phyloP scores from a whole-genome alignment of 2,888 invertebrate genomes.

The Encarsia formosa region DNA sequence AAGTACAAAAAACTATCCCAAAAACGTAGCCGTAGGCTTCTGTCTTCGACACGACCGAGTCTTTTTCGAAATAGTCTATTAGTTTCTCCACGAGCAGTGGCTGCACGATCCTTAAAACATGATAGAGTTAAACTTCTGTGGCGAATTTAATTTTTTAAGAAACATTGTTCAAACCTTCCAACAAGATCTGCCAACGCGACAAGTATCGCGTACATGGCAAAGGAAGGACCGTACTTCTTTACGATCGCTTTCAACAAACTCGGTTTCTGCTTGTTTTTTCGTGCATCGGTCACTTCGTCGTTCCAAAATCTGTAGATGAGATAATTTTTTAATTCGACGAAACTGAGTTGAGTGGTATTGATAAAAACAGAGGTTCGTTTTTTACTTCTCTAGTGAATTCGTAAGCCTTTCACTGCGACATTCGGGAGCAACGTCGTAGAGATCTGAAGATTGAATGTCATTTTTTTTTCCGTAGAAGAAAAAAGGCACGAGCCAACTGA shows the following conservation, averaged over 20 bases:
- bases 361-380: background rate
- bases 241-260: slow-evolving; percentile 59
- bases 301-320: slow-evolving; percentile 58
- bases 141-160: background rate
- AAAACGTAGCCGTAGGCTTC: slow-evolving; percentile 67
- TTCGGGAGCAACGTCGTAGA: slow-evolving; percentile 60
- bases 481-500: slow-evolving; percentile 65
- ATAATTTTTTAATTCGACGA: background rate
- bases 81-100: slow-evolving; percentile 61
- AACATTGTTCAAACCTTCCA: slow-evolving; percentile 17
- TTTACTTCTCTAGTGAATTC: slow-evolving; percentile 60
- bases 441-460: slow-evolving; percentile 63
- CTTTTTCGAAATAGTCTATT: slow-evolving; percentile 61
- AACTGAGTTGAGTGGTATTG: background rate
- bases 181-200: slow-evolving; percentile 59
- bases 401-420: slow-evolving; percentile 66
- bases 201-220: slow-evolving; percentile 59
- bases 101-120: slow-evolving; percentile 56
- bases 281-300: slow-evolving; percentile 55
- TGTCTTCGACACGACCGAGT: slow-evolving; percentile 51
- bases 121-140: background rate
- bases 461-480: slow-evolving; percentile 62
- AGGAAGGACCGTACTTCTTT: slow-evolving; percentile 59
- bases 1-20: slow-evolving; percentile 58
- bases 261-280: slow-evolving; percentile 54